phyloP scores from a whole-genome alignment of 1,140 invertebrate species.

The Solenopsis fugax region DNA sequence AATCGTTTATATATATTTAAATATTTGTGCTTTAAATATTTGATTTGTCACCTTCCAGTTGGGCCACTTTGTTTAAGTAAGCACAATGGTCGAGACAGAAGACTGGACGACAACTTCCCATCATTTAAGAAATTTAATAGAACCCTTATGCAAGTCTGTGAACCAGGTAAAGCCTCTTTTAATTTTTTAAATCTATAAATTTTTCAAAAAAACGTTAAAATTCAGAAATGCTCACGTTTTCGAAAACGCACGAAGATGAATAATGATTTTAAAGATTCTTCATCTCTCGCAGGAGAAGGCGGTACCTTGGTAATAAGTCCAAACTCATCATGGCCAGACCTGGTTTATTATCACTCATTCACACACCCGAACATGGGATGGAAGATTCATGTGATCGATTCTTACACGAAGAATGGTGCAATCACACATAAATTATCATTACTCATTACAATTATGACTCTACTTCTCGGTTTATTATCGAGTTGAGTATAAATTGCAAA shows the following conservation, averaged over 20 bases:
- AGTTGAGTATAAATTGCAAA: slow-evolving; percentile 33
- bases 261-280: background rate
- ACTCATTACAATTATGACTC: slow-evolving; percentile 56
- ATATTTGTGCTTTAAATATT: background rate
- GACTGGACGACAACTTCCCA: slow-evolving; percentile 92
- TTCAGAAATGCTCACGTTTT: background rate
- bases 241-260: background rate
- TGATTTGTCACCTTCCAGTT: slow-evolving; percentile 85
- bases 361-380: slow-evolving; percentile 96
- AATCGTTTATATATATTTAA: background rate
- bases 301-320: slow-evolving; percentile 94
- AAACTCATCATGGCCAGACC: slow-evolving; percentile 96
- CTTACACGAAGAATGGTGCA: slow-evolving; percentile 84
- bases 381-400: slow-evolving; percentile 95
- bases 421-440: slow-evolving; percentile 59
- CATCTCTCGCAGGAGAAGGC: slow-evolving; percentile 86
- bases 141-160: slow-evolving; percentile 90
- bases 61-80: slow-evolving; percentile 93
- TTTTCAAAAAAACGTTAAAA: background rate
- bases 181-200: background rate
- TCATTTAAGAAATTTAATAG: slow-evolving; percentile 95
- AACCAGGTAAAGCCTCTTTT: slow-evolving; percentile 85
- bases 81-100: slow-evolving; percentile 90
- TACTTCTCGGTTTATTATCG: slow-evolving; percentile 71
- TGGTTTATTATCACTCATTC: slow-evolving; percentile 97